Evolutionary conservation across 2,797 vertebrate species (phyloP).

Genomic region (Moxostoma hubbsi): DNA sequence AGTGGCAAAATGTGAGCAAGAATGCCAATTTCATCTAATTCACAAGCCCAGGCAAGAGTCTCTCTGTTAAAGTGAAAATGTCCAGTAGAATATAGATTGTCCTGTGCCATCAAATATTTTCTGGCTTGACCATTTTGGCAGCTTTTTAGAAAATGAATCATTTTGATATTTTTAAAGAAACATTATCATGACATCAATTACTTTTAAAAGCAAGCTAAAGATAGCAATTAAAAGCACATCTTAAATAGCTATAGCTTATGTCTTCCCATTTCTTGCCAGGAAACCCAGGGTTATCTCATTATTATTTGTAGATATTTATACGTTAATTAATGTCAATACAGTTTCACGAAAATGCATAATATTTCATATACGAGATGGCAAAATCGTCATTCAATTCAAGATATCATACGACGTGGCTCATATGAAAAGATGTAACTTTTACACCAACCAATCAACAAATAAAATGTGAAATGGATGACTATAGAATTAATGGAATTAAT

Average conservation of each 20-base stretch:
- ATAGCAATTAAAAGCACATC: not conserved
- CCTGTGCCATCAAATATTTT: slow-evolving; percentile 16
- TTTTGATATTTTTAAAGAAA: not conserved
- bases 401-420: too few relatives aligned
- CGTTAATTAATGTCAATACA: too few relatives aligned
- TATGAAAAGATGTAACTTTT: too few relatives aligned
- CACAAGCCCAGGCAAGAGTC: slow-evolving; percentile 43
- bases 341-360: too few relatives aligned
- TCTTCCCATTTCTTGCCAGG: not conserved
- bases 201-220: not conserved
- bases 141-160: slow-evolving; percentile 26
- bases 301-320: too few relatives aligned
- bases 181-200: slow-evolving; percentile 4
- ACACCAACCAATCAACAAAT: too few relatives aligned
- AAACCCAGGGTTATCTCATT: not conserved
- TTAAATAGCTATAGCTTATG: not conserved
- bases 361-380: too few relatives aligned
- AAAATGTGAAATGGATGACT: too few relatives aligned
- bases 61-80: slow-evolving; percentile 56
- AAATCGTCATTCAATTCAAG: too few relatives aligned
- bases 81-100: slow-evolving; percentile 53
- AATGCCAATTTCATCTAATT: slow-evolving; percentile 60
- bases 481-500: too few relatives aligned
- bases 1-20: slow-evolving; percentile 48
- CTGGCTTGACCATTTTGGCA: slow-evolving; percentile 30